Percentiles rank a stretch among this genome's conserved stretches.
Evolutionary conservation across 2,797 vertebrate species (phyloP).

Genomic region (Sebastes minor): DNA sequence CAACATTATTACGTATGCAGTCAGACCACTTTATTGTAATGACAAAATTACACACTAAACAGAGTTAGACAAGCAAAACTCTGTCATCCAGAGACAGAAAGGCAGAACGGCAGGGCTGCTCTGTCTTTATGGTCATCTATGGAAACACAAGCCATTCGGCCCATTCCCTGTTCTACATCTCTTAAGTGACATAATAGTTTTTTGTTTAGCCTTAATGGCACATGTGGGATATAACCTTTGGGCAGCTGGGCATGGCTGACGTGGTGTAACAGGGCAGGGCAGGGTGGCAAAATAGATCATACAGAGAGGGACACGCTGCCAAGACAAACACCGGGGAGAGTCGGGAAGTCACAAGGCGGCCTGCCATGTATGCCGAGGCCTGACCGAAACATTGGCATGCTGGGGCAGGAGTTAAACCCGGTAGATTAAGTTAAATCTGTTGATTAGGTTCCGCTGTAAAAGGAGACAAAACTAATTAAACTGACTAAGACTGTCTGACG

Average conservation of each 20-base stretch:
- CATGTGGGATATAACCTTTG: not conserved
- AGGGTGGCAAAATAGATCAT: constrained; percentile 33
- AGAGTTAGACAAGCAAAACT: not conserved
- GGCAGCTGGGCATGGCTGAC: constrained; percentile 3
- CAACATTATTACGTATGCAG: not conserved
- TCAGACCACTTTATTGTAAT: not conserved
- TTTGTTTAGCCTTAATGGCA: constrained; percentile 31
- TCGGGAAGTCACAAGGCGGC: constrained; percentile 4
- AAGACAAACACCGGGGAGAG: constrained; percentile 41
- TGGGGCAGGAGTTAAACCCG: constrained; percentile 40
- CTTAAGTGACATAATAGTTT: constrained; percentile 22
- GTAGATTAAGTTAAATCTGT: constrained; percentile 33
- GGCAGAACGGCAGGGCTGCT: not conserved
- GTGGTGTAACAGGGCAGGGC: constrained; percentile 16
- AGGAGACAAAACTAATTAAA: constrained; percentile 28
- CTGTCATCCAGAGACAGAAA: not conserved
- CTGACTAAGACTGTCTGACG: not conserved
- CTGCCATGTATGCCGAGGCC: constrained; percentile 31
- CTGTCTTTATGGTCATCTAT: not conserved
- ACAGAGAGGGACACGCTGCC: constrained; percentile 25
- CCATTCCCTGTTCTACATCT: not conserved
- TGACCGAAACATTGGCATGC: constrained; percentile 44
- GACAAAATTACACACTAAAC: not conserved
- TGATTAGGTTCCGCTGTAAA: constrained; percentile 41
- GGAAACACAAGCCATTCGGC: not conserved